Evolutionary conservation across 2,113 vertebrate species (phyloP), one percentile per base, ranked within the genome.

Genomic region (Thalassarche chlororhynchos): DNA sequence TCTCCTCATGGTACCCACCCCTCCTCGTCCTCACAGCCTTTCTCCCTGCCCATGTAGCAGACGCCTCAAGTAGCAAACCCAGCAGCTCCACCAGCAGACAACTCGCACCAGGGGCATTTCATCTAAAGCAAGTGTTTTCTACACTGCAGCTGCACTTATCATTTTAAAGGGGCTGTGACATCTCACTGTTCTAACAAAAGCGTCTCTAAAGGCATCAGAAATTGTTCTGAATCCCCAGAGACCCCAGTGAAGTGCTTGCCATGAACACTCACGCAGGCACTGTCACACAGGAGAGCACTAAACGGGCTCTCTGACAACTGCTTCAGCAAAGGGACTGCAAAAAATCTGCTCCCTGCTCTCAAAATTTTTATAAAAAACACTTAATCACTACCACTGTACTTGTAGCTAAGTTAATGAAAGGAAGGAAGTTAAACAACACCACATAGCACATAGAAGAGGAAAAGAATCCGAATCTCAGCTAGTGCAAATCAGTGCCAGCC

Each of bases 131-230:
- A 49, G 51, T 78, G n/a, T 83, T 96, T 93, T 83, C 83, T 54
- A 58, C 55, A 58, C 84, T 91, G 84, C 49, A 60, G 58, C 47
- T 68, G 61, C 66, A 84, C 80, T 81, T 90, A 60, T 3, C 4
- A 15, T 89, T 84, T 54, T 66, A 81, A 80, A 84, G 44, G 69
- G 74, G 70, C 54, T 80, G 84, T 94, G 96, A 91, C 90, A 91
- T 94, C 95, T 90, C 66, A 69, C 84, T 90, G 34, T 72, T 96
- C 58, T 85, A 90, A 94, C 70, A 90, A 80, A 95, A 83, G 51
- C 31, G 13, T 93, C 86, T 92, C 92, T 76, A 64, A 94, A 92
- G 62, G 72, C 52, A 52, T 75, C 40, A 85, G 49, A 93, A 92
- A 92, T 36, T 57, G 81, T 85, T 93, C 65, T 5, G 11, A 76